Evolutionary conservation across 2,113 vertebrate species (phyloP), one percentile per base, ranked within the genome.

Genomic region (Oryzias javanicus): DNA sequence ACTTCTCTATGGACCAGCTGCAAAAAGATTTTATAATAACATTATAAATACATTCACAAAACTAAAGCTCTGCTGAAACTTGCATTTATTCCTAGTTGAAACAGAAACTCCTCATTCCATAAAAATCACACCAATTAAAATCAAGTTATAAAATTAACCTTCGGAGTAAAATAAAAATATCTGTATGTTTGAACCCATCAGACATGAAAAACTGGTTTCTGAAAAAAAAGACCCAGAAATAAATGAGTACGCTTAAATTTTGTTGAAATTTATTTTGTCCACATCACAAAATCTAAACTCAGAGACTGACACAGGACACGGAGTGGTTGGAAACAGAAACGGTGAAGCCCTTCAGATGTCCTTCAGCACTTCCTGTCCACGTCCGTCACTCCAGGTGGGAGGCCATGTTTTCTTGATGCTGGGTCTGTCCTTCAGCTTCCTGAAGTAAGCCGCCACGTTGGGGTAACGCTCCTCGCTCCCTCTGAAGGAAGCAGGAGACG

Each of bases 391-490:
- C 91, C 90, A 91, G 70, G 66, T 70, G 3, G 81, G 55, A 18
- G 90, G 89, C 87, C 88, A 91, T 14, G 18, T 64, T 17, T 56
- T 14, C 58, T 86, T 76, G 62, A 91, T 73, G 70, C 90, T 92
- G 64, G 87, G 76, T 10, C 90, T 73, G 3, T 76, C 61, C 78
- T 88, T 91, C 58, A 90, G 24, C 40, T n/a, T 1, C 14, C 66
- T 67, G 14, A 89, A 77, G 72, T 93, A 93, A 16, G 67, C 69
- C 16, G 68, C 51, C 60, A 93, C 64, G 24, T 84, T 86, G 13
- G 90, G 86, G 73, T 83, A 91, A 24, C 64, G 78, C 41, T 85
- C 56, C 4, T 58, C 58, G 52, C 52, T 70, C 15, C 90, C 42
- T 19, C 91, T 92, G 17, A 44, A 7, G 14, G 22, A 62, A 10